These are phyloP conservation scores for Poeciliopsis gracilis DNA, from an alignment of 2,797 vertebrate species.

Conservation along the genomic window DNA sequence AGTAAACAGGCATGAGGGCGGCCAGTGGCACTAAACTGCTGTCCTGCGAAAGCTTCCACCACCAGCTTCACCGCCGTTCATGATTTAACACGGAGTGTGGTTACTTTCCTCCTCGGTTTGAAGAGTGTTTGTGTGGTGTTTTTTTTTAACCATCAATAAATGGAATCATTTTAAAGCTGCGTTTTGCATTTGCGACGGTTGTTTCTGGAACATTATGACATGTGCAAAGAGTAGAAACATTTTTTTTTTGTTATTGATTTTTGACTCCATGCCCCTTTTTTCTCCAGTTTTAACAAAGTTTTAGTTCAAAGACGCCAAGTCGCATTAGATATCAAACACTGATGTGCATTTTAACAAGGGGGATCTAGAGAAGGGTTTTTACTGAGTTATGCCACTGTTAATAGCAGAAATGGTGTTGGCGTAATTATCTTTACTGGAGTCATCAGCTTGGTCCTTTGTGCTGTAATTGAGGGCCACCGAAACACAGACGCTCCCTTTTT, in stretches of 20 bases:
- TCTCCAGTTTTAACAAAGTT: neutral
- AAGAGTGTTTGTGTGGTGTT: neutral
- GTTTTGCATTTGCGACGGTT: neutral
- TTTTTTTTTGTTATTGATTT: neutral
- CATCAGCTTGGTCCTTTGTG: neutral
- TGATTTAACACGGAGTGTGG: neutral
- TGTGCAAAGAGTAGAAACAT: neutral
- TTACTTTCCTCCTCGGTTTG: neutral
- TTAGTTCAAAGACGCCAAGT: neutral
- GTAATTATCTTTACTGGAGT: slow-evolving; percentile 46
- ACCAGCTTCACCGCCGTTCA: neutral
- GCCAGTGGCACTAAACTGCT: neutral
- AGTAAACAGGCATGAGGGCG: neutral
- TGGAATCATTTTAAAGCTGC: neutral
- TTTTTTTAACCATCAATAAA: neutral
- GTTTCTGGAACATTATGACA: neutral
- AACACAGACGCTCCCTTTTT: slow-evolving; percentile 27
- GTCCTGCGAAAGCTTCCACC: neutral
- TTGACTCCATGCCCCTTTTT: neutral
- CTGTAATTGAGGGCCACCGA: slow-evolving; percentile 25
- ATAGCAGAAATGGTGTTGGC: slow-evolving; percentile 7
- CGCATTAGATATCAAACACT: neutral
- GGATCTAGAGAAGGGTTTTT: neutral
- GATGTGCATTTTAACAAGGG: neutral
- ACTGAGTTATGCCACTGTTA: slow-evolving; percentile 13